Percentiles rank a stretch among this genome's conserved stretches.
Conservation (phyloP, 2,113 vertebrate species). For the Xyrauchen texanus region DNA sequence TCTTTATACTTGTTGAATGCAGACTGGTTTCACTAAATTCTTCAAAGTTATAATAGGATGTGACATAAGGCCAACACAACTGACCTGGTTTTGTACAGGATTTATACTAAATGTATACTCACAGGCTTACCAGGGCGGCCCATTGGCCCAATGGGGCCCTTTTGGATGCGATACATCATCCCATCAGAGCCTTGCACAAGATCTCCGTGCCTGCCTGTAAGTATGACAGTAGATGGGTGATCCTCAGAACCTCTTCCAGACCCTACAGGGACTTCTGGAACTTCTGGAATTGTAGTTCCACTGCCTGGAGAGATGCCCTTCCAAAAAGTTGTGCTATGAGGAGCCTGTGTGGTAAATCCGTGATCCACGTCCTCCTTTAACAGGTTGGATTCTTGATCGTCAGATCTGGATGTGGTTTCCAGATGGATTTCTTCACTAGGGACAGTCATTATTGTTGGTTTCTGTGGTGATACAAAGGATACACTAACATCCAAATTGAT, state of each 20-base stretch:
- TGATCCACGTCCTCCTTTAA: conserved; percentile 39
- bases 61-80: background rate
- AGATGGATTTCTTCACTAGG: too few relatives aligned
- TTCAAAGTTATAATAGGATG: background rate
- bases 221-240: conserved; percentile 33
- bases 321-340: too few relatives aligned
- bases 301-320: background rate
- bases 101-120: conserved; percentile 19
- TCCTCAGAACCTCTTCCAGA: conserved; percentile 10
- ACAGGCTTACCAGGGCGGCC: conserved; percentile 72
- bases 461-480: conserved; percentile 44
- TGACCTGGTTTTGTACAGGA: background rate
- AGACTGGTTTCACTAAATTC: background rate
- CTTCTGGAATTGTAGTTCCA: too few relatives aligned
- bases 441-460: conserved; percentile 39
- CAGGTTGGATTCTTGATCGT: conserved; percentile 52
- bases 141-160: conserved; percentile 68
- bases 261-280: conserved; percentile 11
- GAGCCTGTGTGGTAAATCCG: background rate
- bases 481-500: conserved; percentile 57
- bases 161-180: conserved; percentile 59
- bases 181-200: conserved; percentile 49
- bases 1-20: background rate
- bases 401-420: conserved; percentile 25
- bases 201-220: conserved; percentile 45